These are phyloP conservation scores for Rhinophrynus dorsalis DNA, from an alignment of 2,797 vertebrate species.

Conservation along the genomic window DNA sequence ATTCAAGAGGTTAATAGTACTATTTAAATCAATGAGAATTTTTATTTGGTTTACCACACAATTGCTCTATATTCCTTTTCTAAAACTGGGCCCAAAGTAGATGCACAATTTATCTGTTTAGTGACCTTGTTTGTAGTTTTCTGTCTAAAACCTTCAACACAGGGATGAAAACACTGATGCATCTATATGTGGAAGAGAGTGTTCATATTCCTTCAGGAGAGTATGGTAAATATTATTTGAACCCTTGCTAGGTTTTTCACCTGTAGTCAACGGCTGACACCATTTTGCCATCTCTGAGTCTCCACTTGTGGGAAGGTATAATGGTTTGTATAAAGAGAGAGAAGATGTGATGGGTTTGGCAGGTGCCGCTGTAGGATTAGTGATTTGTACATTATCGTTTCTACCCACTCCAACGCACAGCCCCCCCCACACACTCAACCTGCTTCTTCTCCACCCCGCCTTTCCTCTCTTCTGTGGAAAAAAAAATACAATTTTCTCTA, in stretches of 20 bases:
- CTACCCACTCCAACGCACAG: constrained; percentile 36
- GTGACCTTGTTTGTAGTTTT: too few relatives aligned
- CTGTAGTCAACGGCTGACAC: neutral
- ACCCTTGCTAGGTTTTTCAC: neutral
- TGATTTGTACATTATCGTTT: constrained; percentile 53
- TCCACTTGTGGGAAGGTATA: constrained; percentile 52
- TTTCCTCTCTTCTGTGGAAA: constrained; percentile 26
- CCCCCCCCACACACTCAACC: neutral
- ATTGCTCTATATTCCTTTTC: too few relatives aligned
- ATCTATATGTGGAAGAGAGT: too few relatives aligned
- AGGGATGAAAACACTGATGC: too few relatives aligned
- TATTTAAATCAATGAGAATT: too few relatives aligned
- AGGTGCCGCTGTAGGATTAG: constrained; percentile 55
- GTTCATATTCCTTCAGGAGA: too few relatives aligned
- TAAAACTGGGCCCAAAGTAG: too few relatives aligned
- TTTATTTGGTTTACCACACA: too few relatives aligned
- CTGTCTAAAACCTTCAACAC: too few relatives aligned
- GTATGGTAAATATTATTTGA: too few relatives aligned
- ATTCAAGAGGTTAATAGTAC: too few relatives aligned
- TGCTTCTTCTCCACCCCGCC: constrained; percentile 40
- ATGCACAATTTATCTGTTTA: too few relatives aligned
- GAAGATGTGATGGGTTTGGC: constrained; percentile 52
- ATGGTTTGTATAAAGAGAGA: constrained; percentile 61
- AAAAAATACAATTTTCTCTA: constrained; percentile 31
- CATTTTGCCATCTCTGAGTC: neutral